Percentiles rank a stretch among this genome's conserved stretches.
Evolutionary conservation across 2,113 vertebrate species (phyloP).

Genomic region (Charadrius vociferus): DNA sequence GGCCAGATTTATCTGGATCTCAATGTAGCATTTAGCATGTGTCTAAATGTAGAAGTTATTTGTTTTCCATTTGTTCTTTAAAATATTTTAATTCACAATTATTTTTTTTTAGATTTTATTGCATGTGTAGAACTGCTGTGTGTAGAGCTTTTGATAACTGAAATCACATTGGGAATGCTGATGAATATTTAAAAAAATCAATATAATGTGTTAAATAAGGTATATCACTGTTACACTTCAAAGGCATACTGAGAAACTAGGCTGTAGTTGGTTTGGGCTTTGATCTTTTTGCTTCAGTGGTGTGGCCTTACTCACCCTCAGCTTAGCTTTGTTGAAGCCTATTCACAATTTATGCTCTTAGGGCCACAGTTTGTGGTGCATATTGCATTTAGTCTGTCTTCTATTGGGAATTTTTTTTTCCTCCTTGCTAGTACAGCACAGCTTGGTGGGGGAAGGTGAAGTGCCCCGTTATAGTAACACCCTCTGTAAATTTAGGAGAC

Average conservation of each 20-base stretch:
- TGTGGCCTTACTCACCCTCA: neutral
- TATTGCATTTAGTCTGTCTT: neutral
- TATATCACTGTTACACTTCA: neutral
- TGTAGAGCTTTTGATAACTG: neutral
- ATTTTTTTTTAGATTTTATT: neutral
- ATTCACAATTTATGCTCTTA: neutral
- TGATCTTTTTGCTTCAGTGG: constrained; percentile 6
- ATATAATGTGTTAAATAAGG: constrained; percentile 8
- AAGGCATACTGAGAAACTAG: neutral
- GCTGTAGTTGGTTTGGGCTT: neutral
- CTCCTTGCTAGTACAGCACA: neutral
- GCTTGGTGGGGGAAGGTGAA: neutral
- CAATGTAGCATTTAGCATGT: neutral
- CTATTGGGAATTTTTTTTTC: neutral
- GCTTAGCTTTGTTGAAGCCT: neutral
- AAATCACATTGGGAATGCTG: neutral
- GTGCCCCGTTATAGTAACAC: neutral
- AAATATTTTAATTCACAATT: neutral
- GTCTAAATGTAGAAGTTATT: neutral
- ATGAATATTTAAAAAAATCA: neutral
- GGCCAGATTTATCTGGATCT: neutral
- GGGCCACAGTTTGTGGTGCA: neutral
- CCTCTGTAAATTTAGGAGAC: neutral
- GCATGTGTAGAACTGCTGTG: neutral
- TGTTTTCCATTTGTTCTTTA: neutral